Percentiles rank a stretch among this genome's conserved stretches.
Conservation (phyloP, 2,113 vertebrate species). For the Nerophis lumbriciformis region DNA sequence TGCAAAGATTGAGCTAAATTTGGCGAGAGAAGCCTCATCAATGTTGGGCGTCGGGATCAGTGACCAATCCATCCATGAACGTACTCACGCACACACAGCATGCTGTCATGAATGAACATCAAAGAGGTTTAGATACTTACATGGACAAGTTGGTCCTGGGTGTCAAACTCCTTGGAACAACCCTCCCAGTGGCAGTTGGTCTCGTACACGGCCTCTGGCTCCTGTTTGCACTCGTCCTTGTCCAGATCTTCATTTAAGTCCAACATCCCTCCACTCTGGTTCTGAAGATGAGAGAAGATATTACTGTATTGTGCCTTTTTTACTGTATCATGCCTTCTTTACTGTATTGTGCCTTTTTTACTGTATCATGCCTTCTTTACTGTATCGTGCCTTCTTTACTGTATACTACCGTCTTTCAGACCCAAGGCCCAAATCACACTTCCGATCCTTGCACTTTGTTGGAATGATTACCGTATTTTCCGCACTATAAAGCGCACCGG, state of each 20-base stretch:
- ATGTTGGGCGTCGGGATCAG: slow-evolving; percentile 42
- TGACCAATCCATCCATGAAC: slow-evolving; percentile 24
- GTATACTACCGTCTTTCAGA: too few relatives aligned
- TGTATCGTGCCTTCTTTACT: too few relatives aligned
- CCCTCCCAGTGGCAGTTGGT: slow-evolving; percentile 98
- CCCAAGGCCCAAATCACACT: too few relatives aligned
- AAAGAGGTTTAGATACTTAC: slow-evolving; percentile 69
- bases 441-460: too few relatives aligned
- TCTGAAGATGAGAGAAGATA: slow-evolving; percentile 62
- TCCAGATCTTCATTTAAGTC: slow-evolving; percentile 95
- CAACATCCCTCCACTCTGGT: slow-evolving; percentile 74
- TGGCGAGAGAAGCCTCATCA: slow-evolving; percentile 58
- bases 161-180: slow-evolving; percentile 91
- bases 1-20: slow-evolving; percentile 45
- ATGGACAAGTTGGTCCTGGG: slow-evolving; percentile 95
- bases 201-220: slow-evolving; percentile 92
- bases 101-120: too few relatives aligned
- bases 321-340: too few relatives aligned
- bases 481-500: too few relatives aligned
- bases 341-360: too few relatives aligned
- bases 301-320: too few relatives aligned
- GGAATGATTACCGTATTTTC: too few relatives aligned
- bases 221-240: slow-evolving; percentile 95
- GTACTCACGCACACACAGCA: not conserved
- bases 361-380: too few relatives aligned